Percentiles rank a stretch among this genome's conserved stretches.
Evolutionary conservation across 2,888 invertebrate species (phyloP).

Genomic region (Protonemura montana): DNA sequence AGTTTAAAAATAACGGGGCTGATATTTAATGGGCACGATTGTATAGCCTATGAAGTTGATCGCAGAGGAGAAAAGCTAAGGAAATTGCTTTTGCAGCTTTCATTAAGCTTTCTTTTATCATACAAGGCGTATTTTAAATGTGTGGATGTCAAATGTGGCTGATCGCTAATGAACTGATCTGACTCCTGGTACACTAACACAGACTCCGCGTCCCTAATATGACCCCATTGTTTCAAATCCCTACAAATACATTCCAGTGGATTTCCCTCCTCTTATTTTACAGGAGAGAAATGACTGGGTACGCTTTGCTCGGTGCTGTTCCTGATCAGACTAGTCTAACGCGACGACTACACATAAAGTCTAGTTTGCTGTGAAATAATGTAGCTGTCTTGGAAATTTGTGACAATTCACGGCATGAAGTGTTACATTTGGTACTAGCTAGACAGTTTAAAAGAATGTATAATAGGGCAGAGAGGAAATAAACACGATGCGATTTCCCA

Average conservation of each 20-base stretch:
- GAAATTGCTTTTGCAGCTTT: not conserved
- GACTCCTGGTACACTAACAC: not conserved
- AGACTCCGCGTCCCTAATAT: not conserved
- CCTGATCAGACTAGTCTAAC: not conserved
- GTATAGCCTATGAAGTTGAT: not conserved
- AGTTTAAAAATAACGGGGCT: not conserved
- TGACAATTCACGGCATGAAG: constrained; percentile 1
- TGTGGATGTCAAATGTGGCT: not conserved
- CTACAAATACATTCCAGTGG: not conserved
- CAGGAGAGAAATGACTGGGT: not conserved
- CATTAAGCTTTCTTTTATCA: not conserved
- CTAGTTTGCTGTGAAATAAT: not conserved
- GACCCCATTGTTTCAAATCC: not conserved
- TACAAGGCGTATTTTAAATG: not conserved
- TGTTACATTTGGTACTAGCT: not conserved
- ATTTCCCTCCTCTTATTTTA: not conserved
- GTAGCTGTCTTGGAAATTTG: not conserved
- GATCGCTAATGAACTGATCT: not conserved
- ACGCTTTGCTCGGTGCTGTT: not conserved
- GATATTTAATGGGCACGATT: not conserved
- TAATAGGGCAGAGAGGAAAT: constrained; percentile 1
- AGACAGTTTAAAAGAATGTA: not conserved
- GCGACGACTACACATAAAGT: not conserved
- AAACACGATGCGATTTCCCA: not conserved
- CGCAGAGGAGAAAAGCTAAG: not conserved